Conservation (phyloP, 2,888 invertebrate species). For the Gonocerus acuteangulatus region DNA sequence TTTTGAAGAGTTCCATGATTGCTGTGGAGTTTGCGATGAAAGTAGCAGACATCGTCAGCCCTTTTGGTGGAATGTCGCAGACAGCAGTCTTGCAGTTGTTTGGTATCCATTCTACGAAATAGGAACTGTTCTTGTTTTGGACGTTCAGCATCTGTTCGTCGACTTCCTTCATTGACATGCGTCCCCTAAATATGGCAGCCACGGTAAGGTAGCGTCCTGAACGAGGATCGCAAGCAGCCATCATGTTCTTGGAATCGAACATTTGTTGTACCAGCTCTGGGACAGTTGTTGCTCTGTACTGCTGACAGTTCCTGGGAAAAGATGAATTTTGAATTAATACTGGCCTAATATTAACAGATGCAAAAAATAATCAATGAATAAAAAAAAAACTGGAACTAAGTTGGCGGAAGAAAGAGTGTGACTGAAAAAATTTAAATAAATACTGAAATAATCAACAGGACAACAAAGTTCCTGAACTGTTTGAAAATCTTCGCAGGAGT, state of each 20-base stretch:
- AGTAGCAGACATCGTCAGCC: slow-evolving; percentile 79
- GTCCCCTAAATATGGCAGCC: slow-evolving; percentile 65
- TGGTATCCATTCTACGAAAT: slow-evolving; percentile 54
- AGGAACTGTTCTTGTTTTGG: slow-evolving; percentile 73
- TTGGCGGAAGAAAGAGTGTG: no score
- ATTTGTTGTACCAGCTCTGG: slow-evolving; percentile 54
- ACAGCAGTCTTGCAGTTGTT: slow-evolving; percentile 76
- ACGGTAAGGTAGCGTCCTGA: slow-evolving; percentile 68
- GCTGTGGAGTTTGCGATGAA: slow-evolving; percentile 81
- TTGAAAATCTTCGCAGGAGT: no score
- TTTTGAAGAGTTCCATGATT: slow-evolving; percentile 78
- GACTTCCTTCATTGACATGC: slow-evolving; percentile 90
- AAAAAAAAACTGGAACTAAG: no score
- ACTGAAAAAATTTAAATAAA: no score
- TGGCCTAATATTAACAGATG: no score
- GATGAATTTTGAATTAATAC: background rate
- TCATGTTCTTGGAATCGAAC: slow-evolving; percentile 59
- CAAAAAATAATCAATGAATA: no score
- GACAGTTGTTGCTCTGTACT: slow-evolving; percentile 49
- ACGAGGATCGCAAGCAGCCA: slow-evolving; percentile 54
- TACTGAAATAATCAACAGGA: no score
- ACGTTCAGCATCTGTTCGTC: slow-evolving; percentile 90
- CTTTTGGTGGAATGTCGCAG: slow-evolving; percentile 69
- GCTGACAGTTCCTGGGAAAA: slow-evolving; percentile 48
- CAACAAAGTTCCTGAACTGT: no score